Evolutionary conservation across 2,113 vertebrate species (phyloP), one percentile per base, ranked within the genome.

Genomic region (Pseudopipra pipra): DNA sequence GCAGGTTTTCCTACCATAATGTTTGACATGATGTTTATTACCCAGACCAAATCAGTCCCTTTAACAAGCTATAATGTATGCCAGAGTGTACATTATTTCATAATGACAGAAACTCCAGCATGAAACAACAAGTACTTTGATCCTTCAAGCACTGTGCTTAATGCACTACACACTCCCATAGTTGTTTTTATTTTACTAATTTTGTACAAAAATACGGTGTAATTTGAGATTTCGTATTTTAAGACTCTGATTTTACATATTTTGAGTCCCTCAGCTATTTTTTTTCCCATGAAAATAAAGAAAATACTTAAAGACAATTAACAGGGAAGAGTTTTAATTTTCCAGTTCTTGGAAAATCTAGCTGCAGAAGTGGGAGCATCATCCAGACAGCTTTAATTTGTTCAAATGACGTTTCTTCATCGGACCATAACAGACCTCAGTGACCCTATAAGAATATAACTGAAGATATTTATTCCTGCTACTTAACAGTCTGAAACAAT

Each of bases 1-100:
- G 96, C 91, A 98, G 93, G 93, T 90, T 98, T 98, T 96, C 95
- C 97, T 98, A 97, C 94, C 97, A 97, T 97, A 97, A 97, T 96
- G 96, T 98, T 97, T 98, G 97, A 98, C 97, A 97, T 97, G 96
- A 98, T 97, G 96, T 98, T 98, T 98, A 98, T 97, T 97, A 98
- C 97, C 95, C 96, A 97, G 97, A 97, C 98, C 96, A 97, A 97
- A 98, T 97, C 97, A 97, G 96, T 96, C 93, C 94, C 92, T 95
- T 98, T 98, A 97, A 98, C 95, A 98, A 97, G 92, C 91, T 87
- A 86, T 95, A 98, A 97, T 93, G 93, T 93, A 97, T 85, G 97
- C 94, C 96, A 97, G 96, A 91, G 97, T 98, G 94, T 97, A 97
- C 89, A 97, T 98, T 97, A 97, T 97, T 97, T 97, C 92, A 95